phyloP scores from a whole-genome alignment of 92 coral and sea anemone species.

The Phymanthus crucifer region DNA sequence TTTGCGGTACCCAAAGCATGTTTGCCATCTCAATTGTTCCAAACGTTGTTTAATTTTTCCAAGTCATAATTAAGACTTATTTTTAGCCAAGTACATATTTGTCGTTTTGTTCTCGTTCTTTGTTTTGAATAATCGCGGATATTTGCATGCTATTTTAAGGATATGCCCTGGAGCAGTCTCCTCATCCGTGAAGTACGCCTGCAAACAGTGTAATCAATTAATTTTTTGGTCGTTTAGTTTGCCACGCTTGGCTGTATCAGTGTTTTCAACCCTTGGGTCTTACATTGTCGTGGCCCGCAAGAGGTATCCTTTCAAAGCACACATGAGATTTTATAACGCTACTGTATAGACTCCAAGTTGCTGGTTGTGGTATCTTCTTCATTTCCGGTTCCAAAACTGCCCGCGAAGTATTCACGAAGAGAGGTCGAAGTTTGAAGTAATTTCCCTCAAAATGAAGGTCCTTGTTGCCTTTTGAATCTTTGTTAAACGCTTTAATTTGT shows the following conservation, averaged over 20 bases:
- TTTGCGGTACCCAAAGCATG: neutral
- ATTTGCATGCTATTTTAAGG: neutral
- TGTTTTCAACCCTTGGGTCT: conserved; percentile 9
- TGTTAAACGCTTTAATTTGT: conserved; percentile 64
- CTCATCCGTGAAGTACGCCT: conserved; percentile 2
- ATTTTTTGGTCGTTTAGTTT: neutral
- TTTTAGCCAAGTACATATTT: neutral
- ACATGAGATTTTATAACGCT: neutral
- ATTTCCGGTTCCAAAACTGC: neutral
- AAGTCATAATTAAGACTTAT: neutral
- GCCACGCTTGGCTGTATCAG: neutral
- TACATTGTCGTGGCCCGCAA: neutral
- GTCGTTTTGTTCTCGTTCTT: neutral
- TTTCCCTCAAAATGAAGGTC: neutral
- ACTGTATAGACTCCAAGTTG: too few species aligned
- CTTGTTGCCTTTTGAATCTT: conserved; percentile 11
- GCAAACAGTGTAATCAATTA: neutral
- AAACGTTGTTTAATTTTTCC: neutral
- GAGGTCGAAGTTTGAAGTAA: neutral
- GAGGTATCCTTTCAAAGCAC: neutral
- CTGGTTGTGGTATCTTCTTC: neutral
- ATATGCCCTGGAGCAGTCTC: neutral
- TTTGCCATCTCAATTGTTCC: neutral
- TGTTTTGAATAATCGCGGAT: neutral
- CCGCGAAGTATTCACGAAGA: neutral